Conservation (phyloP, 1,140 invertebrate species). For the Lethrus apterus region DNA sequence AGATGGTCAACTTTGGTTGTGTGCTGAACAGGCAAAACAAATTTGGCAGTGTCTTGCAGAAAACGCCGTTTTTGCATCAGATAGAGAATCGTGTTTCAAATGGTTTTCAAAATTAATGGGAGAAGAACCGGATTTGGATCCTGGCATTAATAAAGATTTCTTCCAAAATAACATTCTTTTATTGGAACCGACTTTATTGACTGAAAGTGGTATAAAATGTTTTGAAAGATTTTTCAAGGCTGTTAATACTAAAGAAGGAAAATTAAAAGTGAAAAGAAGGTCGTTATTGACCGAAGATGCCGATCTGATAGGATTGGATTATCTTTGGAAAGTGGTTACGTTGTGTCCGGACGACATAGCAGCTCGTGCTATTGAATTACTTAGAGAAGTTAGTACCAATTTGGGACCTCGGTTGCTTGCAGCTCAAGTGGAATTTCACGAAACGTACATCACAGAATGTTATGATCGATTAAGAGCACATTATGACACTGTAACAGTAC, state of each 20-base stretch:
- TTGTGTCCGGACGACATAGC: slow-evolving; percentile 88
- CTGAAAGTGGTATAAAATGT: slow-evolving; percentile 92
- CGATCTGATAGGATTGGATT: slow-evolving; percentile 92
- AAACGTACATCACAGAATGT: slow-evolving; percentile 84
- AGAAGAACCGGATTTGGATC: slow-evolving; percentile 93
- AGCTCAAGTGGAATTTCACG: slow-evolving; percentile 72
- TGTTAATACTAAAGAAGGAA: slow-evolving; percentile 92
- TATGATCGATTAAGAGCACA: slow-evolving; percentile 81
- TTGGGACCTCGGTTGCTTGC: slow-evolving; percentile 77
- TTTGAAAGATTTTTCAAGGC: slow-evolving; percentile 95
- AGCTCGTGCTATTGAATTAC: slow-evolving; percentile 78
- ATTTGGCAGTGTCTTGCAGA: slow-evolving; percentile 96
- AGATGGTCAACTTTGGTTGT: slow-evolving; percentile 93
- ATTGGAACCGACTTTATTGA: slow-evolving; percentile 83
- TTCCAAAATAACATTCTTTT: slow-evolving; percentile 93
- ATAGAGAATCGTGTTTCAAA: slow-evolving; percentile 94
- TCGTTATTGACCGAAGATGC: slow-evolving; percentile 73
- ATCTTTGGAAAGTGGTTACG: slow-evolving; percentile 85
- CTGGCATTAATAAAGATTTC: slow-evolving; percentile 93
- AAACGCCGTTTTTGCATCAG: slow-evolving; percentile 81
- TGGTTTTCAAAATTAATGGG: slow-evolving; percentile 99
- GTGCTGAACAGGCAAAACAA: slow-evolving; percentile 92
- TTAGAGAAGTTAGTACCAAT: slow-evolving; percentile 92
- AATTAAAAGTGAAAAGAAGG: slow-evolving; percentile 79
- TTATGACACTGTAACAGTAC: slow-evolving; percentile 61